Evolutionary conservation across 2,113 vertebrate genomes (phyloP).

Genomic region (Trogon surrucura): DNA sequence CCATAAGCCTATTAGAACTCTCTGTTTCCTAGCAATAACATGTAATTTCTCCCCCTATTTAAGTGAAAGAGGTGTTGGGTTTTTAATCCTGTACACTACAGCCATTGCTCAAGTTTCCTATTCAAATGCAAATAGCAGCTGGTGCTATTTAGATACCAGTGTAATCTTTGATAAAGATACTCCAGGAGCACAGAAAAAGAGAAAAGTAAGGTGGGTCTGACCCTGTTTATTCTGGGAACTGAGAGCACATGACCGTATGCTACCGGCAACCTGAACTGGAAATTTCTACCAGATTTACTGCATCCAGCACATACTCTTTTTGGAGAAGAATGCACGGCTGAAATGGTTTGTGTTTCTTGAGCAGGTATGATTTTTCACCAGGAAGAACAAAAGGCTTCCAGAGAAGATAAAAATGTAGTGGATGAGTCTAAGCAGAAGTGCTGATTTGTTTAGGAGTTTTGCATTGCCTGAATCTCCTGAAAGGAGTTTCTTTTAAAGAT

Average conservation of each 20-base stretch:
- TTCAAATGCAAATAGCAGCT: constrained; percentile 68
- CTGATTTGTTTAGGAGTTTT: not conserved
- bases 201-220: constrained; percentile 4
- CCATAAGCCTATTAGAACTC: constrained; percentile 77
- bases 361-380: not conserved
- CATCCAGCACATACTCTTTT: not conserved
- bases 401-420: not conserved
- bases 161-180: constrained; percentile 41
- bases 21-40: constrained; percentile 76
- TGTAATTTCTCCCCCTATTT: not conserved
- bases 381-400: not conserved
- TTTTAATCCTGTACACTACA: constrained; percentile 43
- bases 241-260: not conserved
- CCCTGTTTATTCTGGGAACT: constrained; percentile 26
- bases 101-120: constrained; percentile 51
- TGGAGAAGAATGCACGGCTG: not conserved
- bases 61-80: constrained; percentile 5
- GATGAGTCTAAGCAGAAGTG: not conserved
- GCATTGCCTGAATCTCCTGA: not conserved
- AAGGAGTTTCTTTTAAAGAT: not conserved
- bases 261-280: not conserved
- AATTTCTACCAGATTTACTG: not conserved
- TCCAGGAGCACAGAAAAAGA: constrained; percentile 18
- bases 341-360: not conserved
- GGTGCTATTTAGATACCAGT: constrained; percentile 36